Evolutionary conservation across 35 echinoderm and acorn worm species (phyloP).

Genomic region (Nesometra sesokonis): DNA sequence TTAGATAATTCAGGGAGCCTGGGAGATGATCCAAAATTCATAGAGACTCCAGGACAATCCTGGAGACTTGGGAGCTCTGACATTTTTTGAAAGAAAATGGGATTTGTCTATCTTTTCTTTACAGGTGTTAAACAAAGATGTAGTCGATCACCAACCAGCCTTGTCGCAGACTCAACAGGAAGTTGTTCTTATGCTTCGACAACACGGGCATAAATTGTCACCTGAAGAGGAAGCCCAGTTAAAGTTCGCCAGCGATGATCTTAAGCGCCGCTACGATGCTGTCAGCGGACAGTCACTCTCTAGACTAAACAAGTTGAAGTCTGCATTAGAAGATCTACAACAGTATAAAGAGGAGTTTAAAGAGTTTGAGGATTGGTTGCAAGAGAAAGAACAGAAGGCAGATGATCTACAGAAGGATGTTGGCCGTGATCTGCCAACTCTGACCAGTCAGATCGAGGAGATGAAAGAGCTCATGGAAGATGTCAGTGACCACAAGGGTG

Average conservation of each 20-base stretch:
- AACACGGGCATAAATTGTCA: constrained; percentile 55
- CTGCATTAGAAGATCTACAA: constrained; percentile 71
- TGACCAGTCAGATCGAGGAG: constrained; percentile 62
- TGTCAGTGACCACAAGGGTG: constrained; percentile 86
- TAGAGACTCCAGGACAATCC: no score
- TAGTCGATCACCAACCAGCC: constrained; percentile 58
- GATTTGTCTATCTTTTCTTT: background rate
- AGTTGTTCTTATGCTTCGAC: constrained; percentile 56
- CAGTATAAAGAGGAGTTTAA: constrained; percentile 81
- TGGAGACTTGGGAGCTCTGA: no score
- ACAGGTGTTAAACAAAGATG: constrained; percentile 67
- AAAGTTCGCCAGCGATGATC: constrained; percentile 35
- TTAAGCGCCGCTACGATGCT: constrained; percentile 74
- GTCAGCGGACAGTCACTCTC: constrained; percentile 69
- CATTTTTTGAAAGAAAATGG: no score
- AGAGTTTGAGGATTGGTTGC: constrained; percentile 85
- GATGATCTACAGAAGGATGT: constrained; percentile 56
- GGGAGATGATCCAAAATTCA: no score
- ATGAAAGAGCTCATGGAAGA: constrained; percentile 86
- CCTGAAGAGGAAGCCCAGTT: constrained; percentile 41
- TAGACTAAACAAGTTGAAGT: constrained; percentile 67
- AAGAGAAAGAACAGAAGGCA: constrained; percentile 41
- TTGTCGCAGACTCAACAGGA: constrained; percentile 61
- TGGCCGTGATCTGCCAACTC: constrained; percentile 10
- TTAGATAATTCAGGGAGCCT: no score